These are phyloP conservation scores for Chamaetylas fuelleborni DNA, from an alignment of 2,113 vertebrate genomes.

Conservation along the genomic window DNA sequence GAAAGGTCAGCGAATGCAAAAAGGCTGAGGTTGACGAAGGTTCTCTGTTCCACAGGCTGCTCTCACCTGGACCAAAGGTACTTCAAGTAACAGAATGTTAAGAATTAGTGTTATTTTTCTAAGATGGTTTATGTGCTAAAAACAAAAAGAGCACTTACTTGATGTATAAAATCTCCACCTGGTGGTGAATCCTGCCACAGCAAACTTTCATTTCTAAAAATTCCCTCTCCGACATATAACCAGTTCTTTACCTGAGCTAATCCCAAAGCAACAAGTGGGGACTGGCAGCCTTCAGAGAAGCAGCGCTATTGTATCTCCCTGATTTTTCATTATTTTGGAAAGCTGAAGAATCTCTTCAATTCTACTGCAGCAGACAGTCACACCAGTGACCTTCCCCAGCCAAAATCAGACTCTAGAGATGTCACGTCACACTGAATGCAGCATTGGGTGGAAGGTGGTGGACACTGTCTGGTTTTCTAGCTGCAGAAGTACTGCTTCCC, in stretches of 20 bases:
- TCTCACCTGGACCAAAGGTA: neutral
- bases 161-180: constrained; percentile 27
- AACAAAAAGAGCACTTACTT: neutral
- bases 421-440: rapidly evolving
- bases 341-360: neutral
- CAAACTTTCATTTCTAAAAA: neutral
- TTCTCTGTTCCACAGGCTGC: neutral
- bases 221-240: neutral
- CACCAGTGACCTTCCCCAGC: neutral
- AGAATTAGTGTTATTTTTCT: too few species aligned
- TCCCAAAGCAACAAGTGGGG: neutral
- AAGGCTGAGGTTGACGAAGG: neutral
- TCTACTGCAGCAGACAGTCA: neutral
- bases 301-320: neutral
- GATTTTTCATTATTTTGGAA: neutral
- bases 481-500: neutral
- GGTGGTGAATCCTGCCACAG: neutral
- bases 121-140: neutral
- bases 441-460: neutral
- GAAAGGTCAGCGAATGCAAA: neutral
- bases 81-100: neutral
- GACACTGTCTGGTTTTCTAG: neutral
- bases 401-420: neutral
- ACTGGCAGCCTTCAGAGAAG: neutral
- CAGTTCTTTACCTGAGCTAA: neutral